Percentiles rank a stretch among this genome's conserved stretches.
Conservation (phyloP, 2,797 vertebrate genomes). For the Microhierax caerulescens region DNA sequence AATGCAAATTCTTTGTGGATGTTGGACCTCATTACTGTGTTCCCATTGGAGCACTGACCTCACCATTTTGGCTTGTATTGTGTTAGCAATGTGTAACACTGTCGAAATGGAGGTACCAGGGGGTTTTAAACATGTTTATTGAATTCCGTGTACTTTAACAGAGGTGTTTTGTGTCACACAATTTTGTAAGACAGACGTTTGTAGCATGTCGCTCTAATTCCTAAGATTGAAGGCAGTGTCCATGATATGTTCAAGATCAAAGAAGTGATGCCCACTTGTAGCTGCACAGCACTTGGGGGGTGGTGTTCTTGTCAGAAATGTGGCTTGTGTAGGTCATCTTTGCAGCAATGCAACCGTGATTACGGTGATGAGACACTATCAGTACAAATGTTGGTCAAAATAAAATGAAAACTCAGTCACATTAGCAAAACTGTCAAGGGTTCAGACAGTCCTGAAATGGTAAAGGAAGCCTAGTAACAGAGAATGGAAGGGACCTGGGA, state of each 20-base stretch:
- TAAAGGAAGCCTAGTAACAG: not conserved
- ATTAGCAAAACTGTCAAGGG: not conserved
- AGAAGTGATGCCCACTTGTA: not conserved
- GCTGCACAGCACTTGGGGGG: not conserved
- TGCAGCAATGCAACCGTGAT: not conserved
- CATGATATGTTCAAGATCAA: not conserved
- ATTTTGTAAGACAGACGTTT: not conserved
- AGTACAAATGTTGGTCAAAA: not conserved
- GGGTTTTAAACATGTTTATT: not conserved
- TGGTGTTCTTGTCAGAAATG: not conserved
- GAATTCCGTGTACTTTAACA: not conserved
- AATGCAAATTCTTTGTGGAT: slow-evolving; percentile 5
- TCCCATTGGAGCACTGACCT: not conserved
- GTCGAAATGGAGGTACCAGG: not conserved
- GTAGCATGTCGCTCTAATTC: not conserved
- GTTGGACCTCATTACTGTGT: not conserved
- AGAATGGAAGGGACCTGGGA: not conserved
- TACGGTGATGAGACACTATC: not conserved
- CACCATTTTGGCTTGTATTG: not conserved
- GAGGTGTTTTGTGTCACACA: not conserved
- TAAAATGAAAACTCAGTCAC: not conserved
- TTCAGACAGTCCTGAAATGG: not conserved
- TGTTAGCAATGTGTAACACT: not conserved
- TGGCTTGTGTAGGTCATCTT: not conserved
- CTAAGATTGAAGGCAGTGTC: not conserved